Percentiles rank a stretch among this genome's conserved stretches.
Evolutionary conservation across 2,113 vertebrate species (phyloP).

Genomic region (Piprites chloris): DNA sequence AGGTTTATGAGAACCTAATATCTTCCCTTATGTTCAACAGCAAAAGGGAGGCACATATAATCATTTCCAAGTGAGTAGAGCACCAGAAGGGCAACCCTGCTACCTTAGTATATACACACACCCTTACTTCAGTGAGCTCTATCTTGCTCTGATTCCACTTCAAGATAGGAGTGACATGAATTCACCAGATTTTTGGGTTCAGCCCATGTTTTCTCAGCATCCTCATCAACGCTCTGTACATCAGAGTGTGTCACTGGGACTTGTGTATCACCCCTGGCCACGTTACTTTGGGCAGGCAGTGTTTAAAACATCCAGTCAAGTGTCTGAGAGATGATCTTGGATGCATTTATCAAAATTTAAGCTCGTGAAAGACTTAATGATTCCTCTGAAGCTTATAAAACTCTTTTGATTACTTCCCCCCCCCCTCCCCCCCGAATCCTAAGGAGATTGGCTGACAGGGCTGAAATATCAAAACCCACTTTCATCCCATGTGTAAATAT

Average conservation of each 20-base stretch:
- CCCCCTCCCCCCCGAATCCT: accelerated
- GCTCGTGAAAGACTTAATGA: not conserved
- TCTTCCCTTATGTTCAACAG: not conserved
- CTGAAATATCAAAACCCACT: not conserved
- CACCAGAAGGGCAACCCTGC: accelerated
- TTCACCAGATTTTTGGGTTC: not conserved
- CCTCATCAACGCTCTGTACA: not conserved
- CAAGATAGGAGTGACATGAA: not conserved
- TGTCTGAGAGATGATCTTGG: not conserved
- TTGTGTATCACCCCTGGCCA: not conserved
- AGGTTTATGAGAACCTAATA: not conserved
- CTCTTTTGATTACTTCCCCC: not conserved
- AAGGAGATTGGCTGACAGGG: not conserved
- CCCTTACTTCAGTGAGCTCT: not conserved
- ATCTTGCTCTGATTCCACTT: not conserved
- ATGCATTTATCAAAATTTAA: not conserved
- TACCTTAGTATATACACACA: accelerated
- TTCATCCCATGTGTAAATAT: not conserved
- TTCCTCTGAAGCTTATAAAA: not conserved
- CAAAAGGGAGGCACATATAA: not conserved
- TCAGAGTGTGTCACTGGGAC: not conserved
- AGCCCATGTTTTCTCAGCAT: not conserved
- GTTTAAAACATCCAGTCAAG: not conserved
- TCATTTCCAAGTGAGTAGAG: not conserved
- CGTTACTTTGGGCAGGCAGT: no score